Percentiles rank a stretch among this genome's conserved stretches.
Evolutionary conservation across 2,797 vertebrate genomes (phyloP).

Genomic region (Diglossa cyanea): DNA sequence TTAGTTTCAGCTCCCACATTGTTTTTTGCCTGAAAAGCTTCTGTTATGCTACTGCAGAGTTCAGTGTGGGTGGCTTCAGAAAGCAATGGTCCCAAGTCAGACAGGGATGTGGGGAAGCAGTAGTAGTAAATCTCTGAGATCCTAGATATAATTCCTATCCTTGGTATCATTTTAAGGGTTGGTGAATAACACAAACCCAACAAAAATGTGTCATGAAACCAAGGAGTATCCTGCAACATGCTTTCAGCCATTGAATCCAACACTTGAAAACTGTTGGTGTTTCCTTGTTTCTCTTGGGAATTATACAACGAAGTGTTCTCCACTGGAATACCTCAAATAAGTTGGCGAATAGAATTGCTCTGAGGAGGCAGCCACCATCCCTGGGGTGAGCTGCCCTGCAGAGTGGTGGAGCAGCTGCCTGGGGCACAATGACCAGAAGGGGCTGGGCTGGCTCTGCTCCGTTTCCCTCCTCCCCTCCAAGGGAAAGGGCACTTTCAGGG

Average conservation of each 20-base stretch:
- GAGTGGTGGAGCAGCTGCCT: not conserved
- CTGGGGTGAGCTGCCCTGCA: not conserved
- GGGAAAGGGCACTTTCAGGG: not conserved
- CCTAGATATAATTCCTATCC: not conserved
- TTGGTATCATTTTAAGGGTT: not conserved
- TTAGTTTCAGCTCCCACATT: not conserved
- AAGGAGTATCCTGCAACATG: not conserved
- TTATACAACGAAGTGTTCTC: not conserved
- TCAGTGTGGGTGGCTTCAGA: not conserved
- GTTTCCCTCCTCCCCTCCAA: not conserved
- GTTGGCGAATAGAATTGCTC: not conserved
- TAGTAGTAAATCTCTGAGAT: not conserved
- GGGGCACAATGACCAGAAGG: not conserved
- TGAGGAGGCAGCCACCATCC: not conserved
- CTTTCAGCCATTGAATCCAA: fast-evolving
- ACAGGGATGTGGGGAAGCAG: not conserved
- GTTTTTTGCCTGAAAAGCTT: not conserved
- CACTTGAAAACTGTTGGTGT: not conserved
- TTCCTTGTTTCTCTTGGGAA: not conserved
- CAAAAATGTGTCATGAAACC: not conserved
- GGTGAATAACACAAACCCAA: not conserved
- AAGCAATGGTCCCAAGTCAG: not conserved
- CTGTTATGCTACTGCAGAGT: not conserved
- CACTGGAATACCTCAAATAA: not conserved
- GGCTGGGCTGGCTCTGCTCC: not conserved